These are phyloP conservation scores for Vandiemenella viatica DNA, from an alignment of 2,888 invertebrate species.

Conservation along the genomic window DNA sequence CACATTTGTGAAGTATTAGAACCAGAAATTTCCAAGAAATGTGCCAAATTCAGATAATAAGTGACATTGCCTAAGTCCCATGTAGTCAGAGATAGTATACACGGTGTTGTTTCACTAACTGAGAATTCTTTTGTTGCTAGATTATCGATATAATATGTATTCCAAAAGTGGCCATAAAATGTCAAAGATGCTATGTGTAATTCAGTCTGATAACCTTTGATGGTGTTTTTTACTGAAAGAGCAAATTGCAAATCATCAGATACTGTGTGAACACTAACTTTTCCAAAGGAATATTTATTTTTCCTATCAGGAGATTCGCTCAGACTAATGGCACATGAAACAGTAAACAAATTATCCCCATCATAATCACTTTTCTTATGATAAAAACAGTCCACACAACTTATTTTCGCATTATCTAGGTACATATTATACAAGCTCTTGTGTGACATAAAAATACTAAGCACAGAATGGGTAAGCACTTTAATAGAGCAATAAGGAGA, in stretches of 20 bases:
- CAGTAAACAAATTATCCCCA: too few species aligned
- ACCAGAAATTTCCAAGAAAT: background rate
- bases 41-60: background rate
- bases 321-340: too few species aligned
- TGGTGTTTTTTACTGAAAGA: too few species aligned
- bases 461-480: background rate
- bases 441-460: background rate
- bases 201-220: too few species aligned
- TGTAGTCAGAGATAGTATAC: background rate
- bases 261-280: too few species aligned
- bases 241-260: too few species aligned
- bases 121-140: slow-evolving; percentile 1
- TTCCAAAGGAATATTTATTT: too few species aligned
- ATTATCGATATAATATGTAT: slow-evolving; percentile 5
- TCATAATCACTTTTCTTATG: too few species aligned
- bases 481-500: background rate
- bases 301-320: too few species aligned
- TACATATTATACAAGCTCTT: background rate
- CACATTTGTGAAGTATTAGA: background rate
- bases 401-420: background rate
- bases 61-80: background rate
- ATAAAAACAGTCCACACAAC: too few species aligned
- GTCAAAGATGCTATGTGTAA: background rate
- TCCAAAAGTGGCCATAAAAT: background rate
- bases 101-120: background rate